Evolutionary conservation across 1,140 invertebrate species (phyloP).

Genomic region (Ganaspis sp.): DNA sequence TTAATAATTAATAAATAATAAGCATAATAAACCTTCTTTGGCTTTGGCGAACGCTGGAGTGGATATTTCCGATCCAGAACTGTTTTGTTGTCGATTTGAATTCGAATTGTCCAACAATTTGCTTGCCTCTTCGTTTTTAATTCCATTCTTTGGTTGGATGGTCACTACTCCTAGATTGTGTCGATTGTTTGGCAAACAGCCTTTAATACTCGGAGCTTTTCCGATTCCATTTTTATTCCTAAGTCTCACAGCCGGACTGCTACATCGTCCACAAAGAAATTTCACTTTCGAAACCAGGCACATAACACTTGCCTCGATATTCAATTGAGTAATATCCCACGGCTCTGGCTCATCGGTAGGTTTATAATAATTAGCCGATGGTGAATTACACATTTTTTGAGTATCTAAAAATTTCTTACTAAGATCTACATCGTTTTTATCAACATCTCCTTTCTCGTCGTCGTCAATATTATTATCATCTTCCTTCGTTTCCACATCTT

Average conservation of each 20-base stretch:
- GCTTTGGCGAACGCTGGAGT: conserved; percentile 66
- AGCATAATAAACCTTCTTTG: conserved; percentile 75
- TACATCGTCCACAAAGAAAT: conserved; percentile 84
- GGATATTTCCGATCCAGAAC: conserved; percentile 57
- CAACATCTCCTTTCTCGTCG: conserved; percentile 59
- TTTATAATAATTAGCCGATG: conserved; percentile 88
- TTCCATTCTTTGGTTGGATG: conserved; percentile 70
- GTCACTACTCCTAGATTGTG: conserved; percentile 66
- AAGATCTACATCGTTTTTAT: conserved; percentile 61
- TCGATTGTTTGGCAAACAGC: conserved; percentile 62
- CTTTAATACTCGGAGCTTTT: conserved; percentile 66
- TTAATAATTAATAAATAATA: too few relatives aligned
- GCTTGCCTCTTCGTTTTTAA: conserved; percentile 69
- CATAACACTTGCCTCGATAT: conserved; percentile 93
- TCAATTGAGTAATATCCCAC: conserved; percentile 91
- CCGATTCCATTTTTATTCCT: conserved; percentile 73
- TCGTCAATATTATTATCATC: conserved; percentile 60
- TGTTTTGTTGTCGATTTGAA: conserved; percentile 45
- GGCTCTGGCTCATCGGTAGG: conserved; percentile 91
- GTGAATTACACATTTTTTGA: conserved; percentile 85
- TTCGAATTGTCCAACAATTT: conserved; percentile 67
- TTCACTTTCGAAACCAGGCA: conserved; percentile 89
- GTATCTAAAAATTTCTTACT: conserved; percentile 81
- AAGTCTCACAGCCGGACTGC: conserved; percentile 83
- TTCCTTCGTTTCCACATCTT: conserved; percentile 43